A percentile compares a stretch with the other conserved stretches of the same genome.
Conservation (phyloP, 1,140 invertebrate species). For the Aphelenchoides besseyi region DNA sequence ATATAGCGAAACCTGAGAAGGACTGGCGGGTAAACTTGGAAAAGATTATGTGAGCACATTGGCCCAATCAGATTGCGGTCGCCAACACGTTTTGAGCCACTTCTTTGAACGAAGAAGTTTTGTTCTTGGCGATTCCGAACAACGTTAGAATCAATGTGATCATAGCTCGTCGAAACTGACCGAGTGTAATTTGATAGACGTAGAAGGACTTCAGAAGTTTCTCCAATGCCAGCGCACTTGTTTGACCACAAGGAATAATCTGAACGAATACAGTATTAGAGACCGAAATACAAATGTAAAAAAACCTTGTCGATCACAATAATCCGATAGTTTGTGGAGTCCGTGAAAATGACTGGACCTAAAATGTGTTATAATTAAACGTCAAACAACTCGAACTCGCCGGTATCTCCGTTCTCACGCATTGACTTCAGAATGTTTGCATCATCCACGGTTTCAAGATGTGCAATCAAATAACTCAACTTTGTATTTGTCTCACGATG, state of each 20-base stretch:
- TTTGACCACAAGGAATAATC: slow-evolving; percentile 4
- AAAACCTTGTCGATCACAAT: slow-evolving; percentile 13
- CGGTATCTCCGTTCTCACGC: slow-evolving; percentile 1
- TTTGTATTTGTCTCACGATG: slow-evolving; percentile 7
- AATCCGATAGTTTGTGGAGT: background rate
- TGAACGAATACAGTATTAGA: background rate
- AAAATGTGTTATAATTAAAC: too few relatives aligned
- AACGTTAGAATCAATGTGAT: slow-evolving; percentile 2
- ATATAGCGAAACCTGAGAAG: too few relatives aligned
- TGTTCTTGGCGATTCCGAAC: background rate
- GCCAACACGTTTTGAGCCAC: background rate
- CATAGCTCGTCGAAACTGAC: background rate
- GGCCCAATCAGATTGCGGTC: too few relatives aligned
- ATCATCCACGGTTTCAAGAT: background rate
- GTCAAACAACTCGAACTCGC: too few relatives aligned
- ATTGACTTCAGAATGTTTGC: background rate
- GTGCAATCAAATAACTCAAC: background rate
- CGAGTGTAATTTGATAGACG: background rate
- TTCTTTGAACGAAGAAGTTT: slow-evolving; percentile 7
- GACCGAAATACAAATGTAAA: background rate
- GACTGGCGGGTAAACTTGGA: too few relatives aligned
- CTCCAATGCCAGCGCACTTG: background rate
- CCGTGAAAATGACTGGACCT: slow-evolving; percentile 14
- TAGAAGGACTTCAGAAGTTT: slow-evolving; percentile 16
- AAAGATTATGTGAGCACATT: too few relatives aligned